Conservation (phyloP, 2,797 vertebrate genomes). For the Ciconia nigra region DNA sequence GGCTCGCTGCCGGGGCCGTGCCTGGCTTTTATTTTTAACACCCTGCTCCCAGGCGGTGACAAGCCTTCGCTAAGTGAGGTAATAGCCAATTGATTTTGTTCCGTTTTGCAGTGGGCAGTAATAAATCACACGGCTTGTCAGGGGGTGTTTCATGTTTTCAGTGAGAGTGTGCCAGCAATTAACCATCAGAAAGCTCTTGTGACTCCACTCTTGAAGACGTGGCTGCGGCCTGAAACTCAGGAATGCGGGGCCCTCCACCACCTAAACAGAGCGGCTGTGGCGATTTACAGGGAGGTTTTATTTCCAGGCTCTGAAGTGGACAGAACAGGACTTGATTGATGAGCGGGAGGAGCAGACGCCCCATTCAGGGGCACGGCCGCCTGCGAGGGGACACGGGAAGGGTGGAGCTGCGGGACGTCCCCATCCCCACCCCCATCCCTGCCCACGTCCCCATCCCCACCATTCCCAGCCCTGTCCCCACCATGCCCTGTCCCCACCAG, state of each 20-base stretch:
- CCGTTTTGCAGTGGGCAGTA: slow-evolving; percentile 91
- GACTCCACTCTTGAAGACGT: slow-evolving; percentile 70
- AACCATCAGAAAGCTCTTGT: slow-evolving; percentile 85
- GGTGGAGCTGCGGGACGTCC: background rate
- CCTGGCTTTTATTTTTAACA: slow-evolving; percentile 92
- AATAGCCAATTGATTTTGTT: slow-evolving; percentile 98
- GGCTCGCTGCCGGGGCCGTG: slow-evolving; percentile 69
- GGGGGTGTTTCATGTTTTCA: slow-evolving; percentile 85
- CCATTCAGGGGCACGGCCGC: background rate
- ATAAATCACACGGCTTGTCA: slow-evolving; percentile 97
- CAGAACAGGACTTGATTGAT: slow-evolving; percentile 53
- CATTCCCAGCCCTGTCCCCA: background rate
- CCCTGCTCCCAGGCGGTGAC: slow-evolving; percentile 89
- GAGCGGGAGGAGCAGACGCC: slow-evolving; percentile 13
- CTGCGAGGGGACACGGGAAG: background rate
- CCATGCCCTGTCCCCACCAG: background rate
- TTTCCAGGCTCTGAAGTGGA: slow-evolving; percentile 31
- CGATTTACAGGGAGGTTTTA: slow-evolving; percentile 26
- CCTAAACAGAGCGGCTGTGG: slow-evolving; percentile 11
- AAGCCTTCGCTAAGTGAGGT: slow-evolving; percentile 92
- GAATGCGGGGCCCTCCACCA: slow-evolving; percentile 49
- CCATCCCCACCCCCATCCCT: background rate
- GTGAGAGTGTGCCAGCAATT: slow-evolving; percentile 90
- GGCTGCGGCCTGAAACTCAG: slow-evolving; percentile 43
- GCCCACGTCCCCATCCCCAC: background rate